Percentiles rank a stretch among this genome's conserved stretches.
These are phyloP conservation scores for Varecia variegata DNA, from an alignment of 2,797 vertebrate species.

Conservation along the genomic window DNA sequence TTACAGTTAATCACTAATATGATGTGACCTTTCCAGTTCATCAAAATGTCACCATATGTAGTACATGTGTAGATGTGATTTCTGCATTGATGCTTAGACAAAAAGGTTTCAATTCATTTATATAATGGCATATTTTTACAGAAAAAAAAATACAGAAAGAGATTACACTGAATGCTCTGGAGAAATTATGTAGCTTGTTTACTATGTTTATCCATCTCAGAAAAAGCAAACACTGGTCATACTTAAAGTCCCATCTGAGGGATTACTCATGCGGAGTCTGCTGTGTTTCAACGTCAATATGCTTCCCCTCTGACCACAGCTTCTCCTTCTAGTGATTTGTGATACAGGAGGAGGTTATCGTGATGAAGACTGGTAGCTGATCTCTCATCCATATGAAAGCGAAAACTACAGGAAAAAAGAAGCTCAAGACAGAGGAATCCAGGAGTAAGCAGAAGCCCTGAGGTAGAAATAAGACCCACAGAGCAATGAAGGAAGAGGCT, in stretches of 20 bases:
- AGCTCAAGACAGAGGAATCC: background rate
- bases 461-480: background rate
- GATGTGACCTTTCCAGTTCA: background rate
- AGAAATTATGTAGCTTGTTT: background rate
- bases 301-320: background rate
- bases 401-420: background rate
- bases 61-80: background rate
- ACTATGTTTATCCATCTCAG: background rate
- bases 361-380: background rate
- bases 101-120: background rate
- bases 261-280: accelerated
- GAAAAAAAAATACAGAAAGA: background rate
- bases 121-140: background rate
- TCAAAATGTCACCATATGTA: background rate
- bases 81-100: background rate
- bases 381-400: background rate
- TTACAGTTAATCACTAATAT: background rate
- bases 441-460: background rate
- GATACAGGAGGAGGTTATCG: background rate
- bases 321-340: background rate
- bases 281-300: background rate
- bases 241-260: background rate
- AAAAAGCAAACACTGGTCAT: background rate
- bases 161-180: background rate
- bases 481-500: background rate